A percentile compares a stretch with the other conserved stretches of the same genome.
Evolutionary conservation across 2,888 invertebrate species (phyloP).

Genomic region (Tenodera sinensis): DNA sequence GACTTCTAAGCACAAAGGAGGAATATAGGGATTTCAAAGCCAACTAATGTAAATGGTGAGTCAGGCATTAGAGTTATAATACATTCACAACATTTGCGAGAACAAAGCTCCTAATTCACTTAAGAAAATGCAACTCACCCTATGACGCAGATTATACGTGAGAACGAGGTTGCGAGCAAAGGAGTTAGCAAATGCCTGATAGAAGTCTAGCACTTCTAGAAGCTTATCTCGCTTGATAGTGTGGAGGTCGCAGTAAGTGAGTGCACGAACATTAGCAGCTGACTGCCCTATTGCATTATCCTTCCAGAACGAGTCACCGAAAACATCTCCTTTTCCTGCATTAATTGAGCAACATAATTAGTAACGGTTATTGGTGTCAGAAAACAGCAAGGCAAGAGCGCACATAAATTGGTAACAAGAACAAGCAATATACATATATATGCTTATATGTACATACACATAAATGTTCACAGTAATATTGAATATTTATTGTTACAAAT

Average conservation of each 20-base stretch:
- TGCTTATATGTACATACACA: background rate
- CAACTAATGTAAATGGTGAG: background rate
- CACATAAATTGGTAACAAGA: background rate
- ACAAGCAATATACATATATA: background rate
- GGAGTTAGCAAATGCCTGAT: conserved; percentile 98
- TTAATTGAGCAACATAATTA: conserved; percentile 30
- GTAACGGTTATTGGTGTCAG: background rate
- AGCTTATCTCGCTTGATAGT: conserved; percentile 95
- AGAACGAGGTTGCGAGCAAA: conserved; percentile 96
- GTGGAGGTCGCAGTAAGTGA: conserved; percentile 99
- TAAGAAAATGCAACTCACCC: conserved; percentile 64
- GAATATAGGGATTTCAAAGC: background rate
- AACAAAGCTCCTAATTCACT: background rate
- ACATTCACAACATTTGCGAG: background rate
- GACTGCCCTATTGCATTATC: conserved; percentile 95
- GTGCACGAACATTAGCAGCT: conserved; percentile 96
- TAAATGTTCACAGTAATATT: background rate
- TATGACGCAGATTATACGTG: conserved; percentile 95
- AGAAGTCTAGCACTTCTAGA: conserved; percentile 95
- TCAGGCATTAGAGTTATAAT: no score
- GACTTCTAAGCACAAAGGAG: background rate
- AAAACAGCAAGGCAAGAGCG: background rate
- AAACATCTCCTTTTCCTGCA: conserved; percentile 95
- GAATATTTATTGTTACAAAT: background rate
- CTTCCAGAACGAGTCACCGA: conserved; percentile 99